Conservation (phyloP, 2,113 vertebrate genomes). For the Myotis davidii region DNA sequence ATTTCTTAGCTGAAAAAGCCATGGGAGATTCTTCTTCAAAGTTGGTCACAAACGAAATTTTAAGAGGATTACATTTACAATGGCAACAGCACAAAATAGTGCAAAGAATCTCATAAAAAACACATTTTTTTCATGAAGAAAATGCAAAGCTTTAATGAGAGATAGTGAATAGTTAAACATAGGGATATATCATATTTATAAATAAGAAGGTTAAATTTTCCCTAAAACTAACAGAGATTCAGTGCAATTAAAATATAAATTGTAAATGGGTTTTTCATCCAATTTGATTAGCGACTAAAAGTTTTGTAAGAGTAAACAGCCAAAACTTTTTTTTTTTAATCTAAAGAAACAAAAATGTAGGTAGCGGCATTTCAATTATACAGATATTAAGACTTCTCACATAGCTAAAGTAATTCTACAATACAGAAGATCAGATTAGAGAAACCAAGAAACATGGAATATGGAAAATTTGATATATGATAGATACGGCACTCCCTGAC, state of each 20-base stretch:
- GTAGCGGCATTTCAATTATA: background rate
- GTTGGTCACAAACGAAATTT: background rate
- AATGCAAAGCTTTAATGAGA: background rate
- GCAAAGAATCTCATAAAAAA: background rate
- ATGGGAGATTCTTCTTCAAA: background rate
- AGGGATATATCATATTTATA: background rate
- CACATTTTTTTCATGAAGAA: background rate
- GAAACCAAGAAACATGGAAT: background rate
- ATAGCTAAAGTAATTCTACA: background rate
- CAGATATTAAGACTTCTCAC: background rate
- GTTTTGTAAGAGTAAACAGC: background rate
- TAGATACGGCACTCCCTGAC: background rate
- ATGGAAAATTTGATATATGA: background rate
- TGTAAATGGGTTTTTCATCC: background rate
- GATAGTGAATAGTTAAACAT: background rate
- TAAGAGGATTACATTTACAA: background rate
- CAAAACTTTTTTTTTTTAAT: background rate
- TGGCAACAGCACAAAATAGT: background rate
- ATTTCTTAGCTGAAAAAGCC: background rate
- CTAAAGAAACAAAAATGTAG: background rate
- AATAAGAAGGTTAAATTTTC: background rate
- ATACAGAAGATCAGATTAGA: background rate
- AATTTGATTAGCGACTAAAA: background rate
- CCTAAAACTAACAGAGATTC: background rate
- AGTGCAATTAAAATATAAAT: background rate